phyloP scores from a whole-genome alignment of 2,113 vertebrate genomes.

The Micromys minutus region DNA sequence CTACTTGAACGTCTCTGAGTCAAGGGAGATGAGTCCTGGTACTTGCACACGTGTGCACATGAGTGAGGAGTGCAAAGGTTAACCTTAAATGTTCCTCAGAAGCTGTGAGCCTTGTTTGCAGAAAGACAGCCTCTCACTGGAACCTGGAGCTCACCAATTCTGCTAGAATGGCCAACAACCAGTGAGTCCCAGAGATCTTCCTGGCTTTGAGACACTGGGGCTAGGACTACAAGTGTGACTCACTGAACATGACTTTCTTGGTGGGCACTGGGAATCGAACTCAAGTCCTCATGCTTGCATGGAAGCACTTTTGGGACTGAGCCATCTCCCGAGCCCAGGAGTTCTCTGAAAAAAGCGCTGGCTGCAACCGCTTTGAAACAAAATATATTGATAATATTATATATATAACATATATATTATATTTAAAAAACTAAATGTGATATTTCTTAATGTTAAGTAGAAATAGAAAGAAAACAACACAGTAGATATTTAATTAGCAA shows the following conservation, averaged over 20 bases:
- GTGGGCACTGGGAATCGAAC: not conserved
- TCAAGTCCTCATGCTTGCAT: not conserved
- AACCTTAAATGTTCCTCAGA: not conserved
- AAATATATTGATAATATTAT: not conserved
- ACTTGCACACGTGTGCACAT: not conserved
- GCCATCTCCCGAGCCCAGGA: too few species aligned
- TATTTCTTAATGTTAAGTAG: not conserved
- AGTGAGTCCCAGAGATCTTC: not conserved
- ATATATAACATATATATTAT: not conserved
- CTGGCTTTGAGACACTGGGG: not conserved
- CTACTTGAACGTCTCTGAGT: not conserved
- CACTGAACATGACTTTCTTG: not conserved
- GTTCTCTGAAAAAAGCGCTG: not conserved
- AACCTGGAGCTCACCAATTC: not conserved
- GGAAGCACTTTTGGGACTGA: not conserved
- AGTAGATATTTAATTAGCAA: constrained; percentile 13
- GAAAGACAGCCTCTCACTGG: not conserved
- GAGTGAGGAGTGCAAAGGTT: not conserved
- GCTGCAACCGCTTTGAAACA: not conserved
- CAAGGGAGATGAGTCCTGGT: not conserved
- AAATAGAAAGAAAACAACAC: not conserved
- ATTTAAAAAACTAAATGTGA: constrained; percentile 13
- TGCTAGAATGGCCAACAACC: not conserved
- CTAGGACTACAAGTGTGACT: not conserved
- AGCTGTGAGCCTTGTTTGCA: not conserved